Conservation (phyloP, 2,888 invertebrate species). For the Leucozona laternaria region DNA sequence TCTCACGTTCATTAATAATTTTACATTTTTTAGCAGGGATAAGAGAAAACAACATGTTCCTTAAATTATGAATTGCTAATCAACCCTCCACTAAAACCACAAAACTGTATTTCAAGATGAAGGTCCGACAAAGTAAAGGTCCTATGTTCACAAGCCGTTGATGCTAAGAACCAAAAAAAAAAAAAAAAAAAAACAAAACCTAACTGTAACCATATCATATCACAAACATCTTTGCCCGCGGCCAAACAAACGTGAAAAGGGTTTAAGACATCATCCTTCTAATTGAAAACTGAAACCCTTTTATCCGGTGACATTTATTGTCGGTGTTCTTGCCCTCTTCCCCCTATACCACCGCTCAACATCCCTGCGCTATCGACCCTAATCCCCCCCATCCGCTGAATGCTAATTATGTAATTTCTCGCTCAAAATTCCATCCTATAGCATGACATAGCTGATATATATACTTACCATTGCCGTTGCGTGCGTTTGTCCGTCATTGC, state of each 20-base stretch:
- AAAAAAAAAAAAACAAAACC: conserved; percentile 11
- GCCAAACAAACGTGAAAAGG: conserved; percentile 66
- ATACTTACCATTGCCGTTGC: background rate
- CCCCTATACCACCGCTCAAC: background rate
- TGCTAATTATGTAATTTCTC: conserved; percentile 71
- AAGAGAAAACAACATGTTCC: conserved; percentile 18
- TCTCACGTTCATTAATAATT: conserved; percentile 6
- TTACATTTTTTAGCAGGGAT: background rate
- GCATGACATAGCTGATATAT: conserved; percentile 12
- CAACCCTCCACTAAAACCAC: conserved; percentile 18
- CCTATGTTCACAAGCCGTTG: conserved; percentile 29
- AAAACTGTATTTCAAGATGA: conserved; percentile 13
- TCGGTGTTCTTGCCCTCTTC: conserved; percentile 31
- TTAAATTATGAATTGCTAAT: conserved; percentile 22
- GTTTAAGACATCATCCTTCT: conserved; percentile 62
- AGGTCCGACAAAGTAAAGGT: conserved; percentile 16
- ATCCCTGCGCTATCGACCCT: conserved; percentile 11
- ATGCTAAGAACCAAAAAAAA: background rate
- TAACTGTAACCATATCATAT: conserved; percentile 26
- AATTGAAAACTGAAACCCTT: conserved; percentile 75
- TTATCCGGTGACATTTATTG: conserved; percentile 74
- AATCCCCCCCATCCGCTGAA: conserved; percentile 44
- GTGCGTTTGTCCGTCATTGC: background rate
- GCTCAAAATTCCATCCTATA: conserved; percentile 55
- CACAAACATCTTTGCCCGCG: conserved; percentile 23